phyloP scores from a whole-genome alignment of 37 sponge, comb jelly and placozoan species.

The Chondrilla cf. caribensis region DNA sequence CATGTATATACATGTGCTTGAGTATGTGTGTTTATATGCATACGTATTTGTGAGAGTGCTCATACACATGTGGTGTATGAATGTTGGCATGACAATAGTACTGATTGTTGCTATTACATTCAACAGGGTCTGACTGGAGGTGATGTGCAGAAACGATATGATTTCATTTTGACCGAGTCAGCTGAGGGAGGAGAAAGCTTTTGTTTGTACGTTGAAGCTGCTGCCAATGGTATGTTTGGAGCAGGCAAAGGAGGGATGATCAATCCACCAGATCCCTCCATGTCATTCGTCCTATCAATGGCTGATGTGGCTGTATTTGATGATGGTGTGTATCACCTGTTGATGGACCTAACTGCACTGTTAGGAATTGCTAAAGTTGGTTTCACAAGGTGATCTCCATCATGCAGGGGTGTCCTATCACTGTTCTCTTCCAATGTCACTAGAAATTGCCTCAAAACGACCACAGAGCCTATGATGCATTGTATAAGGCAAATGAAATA shows the following conservation, averaged over 20 bases:
- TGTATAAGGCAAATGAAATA: constrained; percentile 71
- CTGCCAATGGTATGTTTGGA: constrained; percentile 68
- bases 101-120: too few relatives aligned
- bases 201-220: constrained; percentile 46
- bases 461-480: constrained; percentile 57
- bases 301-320: constrained; percentile 60
- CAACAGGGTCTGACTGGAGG: constrained; percentile 59
- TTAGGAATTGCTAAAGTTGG: constrained; percentile 48
- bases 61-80: too few relatives aligned
- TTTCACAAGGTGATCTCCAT: too few relatives aligned
- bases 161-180: constrained; percentile 38
- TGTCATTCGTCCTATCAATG: constrained; percentile 18
- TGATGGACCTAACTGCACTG: constrained; percentile 60
- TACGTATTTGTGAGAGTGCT: too few relatives aligned
- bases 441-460: constrained; percentile 33
- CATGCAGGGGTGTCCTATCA: too few relatives aligned
- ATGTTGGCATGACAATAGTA: too few relatives aligned
- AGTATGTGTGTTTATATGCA: too few relatives aligned
- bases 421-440: too few relatives aligned
- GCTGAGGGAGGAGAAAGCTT: constrained; percentile 40
- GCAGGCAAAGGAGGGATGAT: constrained; percentile 68
- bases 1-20: too few relatives aligned
- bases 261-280: constrained; percentile 54
- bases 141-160: constrained; percentile 37
- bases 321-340: constrained; percentile 31